These are phyloP conservation scores for Agrotis exclamationis DNA, from an alignment of 2,888 invertebrate genomes.

Conservation along the genomic window DNA sequence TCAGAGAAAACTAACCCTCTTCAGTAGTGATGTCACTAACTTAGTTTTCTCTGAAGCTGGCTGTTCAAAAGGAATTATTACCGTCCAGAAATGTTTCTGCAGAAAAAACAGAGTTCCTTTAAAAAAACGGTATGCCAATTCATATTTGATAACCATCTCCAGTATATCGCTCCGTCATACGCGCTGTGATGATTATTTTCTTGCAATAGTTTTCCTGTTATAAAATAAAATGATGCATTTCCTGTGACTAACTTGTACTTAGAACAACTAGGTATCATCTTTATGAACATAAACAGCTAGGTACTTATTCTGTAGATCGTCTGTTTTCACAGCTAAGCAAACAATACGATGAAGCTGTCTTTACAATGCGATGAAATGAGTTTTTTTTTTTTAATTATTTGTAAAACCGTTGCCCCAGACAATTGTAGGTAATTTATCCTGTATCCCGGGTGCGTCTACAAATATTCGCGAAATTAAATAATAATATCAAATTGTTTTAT, in stretches of 20 bases:
- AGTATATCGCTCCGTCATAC: background rate
- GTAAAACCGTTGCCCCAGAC: too few relatives aligned
- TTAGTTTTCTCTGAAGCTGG: too few relatives aligned
- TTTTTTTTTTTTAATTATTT: too few relatives aligned
- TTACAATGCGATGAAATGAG: background rate
- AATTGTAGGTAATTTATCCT: too few relatives aligned
- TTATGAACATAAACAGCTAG: slow-evolving; percentile 18
- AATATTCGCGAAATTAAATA: too few relatives aligned
- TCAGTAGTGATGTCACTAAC: too few relatives aligned
- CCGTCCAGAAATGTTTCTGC: too few relatives aligned
- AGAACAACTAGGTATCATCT: slow-evolving; percentile 35
- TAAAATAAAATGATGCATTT: slow-evolving; percentile 32
- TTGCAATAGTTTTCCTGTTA: slow-evolving; percentile 35
- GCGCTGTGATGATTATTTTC: slow-evolving; percentile 15
- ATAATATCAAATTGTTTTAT: too few relatives aligned
- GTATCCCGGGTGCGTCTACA: too few relatives aligned
- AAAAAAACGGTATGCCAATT: background rate
- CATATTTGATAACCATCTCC: background rate
- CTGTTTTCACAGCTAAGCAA: slow-evolving; percentile 5
- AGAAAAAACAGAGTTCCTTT: too few relatives aligned
- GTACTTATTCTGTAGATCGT: slow-evolving; percentile 4
- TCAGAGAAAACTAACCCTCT: too few relatives aligned
- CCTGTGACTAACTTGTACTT: slow-evolving; percentile 41
- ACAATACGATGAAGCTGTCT: background rate
- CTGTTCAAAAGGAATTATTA: too few relatives aligned